Evolutionary conservation across 1,140 invertebrate genomes (phyloP).

Genomic region (Magallana gigas): DNA sequence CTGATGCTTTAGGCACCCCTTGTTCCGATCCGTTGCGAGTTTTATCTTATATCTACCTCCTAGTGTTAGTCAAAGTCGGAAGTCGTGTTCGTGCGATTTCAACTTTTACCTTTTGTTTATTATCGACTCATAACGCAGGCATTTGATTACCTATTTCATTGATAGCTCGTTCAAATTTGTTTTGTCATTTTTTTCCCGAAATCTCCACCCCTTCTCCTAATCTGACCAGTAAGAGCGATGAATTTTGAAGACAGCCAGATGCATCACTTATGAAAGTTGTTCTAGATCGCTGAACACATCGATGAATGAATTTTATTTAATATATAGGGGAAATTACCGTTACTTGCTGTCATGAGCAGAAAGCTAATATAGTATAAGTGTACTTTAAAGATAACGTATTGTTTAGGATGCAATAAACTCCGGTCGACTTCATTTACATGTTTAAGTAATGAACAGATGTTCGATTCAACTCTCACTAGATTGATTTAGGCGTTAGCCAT

Average conservation of each 20-base stretch:
- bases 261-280: slow-evolving; percentile 12
- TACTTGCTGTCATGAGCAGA: not conserved
- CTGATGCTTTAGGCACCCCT: slow-evolving; percentile 17
- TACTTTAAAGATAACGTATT: slow-evolving; percentile 36
- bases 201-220: slow-evolving; percentile 17
- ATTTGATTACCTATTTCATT: slow-evolving; percentile 37
- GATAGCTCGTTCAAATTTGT: slow-evolving; percentile 24
- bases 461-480: not conserved
- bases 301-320: slow-evolving; percentile 19
- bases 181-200: slow-evolving; percentile 15
- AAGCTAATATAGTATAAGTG: slow-evolving; percentile 14
- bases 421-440: slow-evolving; percentile 13
- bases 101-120: slow-evolving; percentile 37
- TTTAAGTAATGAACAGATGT: slow-evolving; percentile 15
- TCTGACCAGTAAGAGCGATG: slow-evolving; percentile 2
- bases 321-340: slow-evolving; percentile 3
- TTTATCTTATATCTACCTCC: slow-evolving; percentile 36
- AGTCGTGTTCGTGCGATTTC: slow-evolving; percentile 23
- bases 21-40: slow-evolving; percentile 14
- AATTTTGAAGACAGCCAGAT: not conserved
- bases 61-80: slow-evolving; percentile 29
- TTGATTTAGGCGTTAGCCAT: slow-evolving; percentile 29
- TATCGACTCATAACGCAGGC: slow-evolving; percentile 30
- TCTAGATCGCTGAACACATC: slow-evolving; percentile 32
- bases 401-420: slow-evolving; percentile 29